phyloP scores from a whole-genome alignment of 35 echinoderm and acorn worm genomes.

The Patiria miniata region DNA sequence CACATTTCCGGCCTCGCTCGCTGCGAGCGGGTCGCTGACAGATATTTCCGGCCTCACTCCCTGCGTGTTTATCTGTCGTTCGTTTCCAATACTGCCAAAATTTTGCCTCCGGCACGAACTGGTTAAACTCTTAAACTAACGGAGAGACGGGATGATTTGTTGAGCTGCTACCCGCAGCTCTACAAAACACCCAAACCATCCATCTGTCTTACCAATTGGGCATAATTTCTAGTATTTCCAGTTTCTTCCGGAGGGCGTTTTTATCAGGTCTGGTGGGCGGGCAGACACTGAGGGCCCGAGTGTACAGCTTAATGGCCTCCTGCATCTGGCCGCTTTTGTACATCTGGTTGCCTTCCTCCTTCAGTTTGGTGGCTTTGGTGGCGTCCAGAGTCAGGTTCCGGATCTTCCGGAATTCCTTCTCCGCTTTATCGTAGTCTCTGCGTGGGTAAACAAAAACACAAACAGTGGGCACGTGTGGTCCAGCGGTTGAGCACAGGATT shows the following conservation, averaged over 20 bases:
- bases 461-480: too few species aligned
- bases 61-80: too few species aligned
- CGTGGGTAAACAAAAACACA: not conserved
- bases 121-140: too few species aligned
- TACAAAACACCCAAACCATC: not conserved
- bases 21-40: too few species aligned
- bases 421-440: slow-evolving; percentile 27
- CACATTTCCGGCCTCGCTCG: too few species aligned
- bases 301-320: slow-evolving; percentile 33
- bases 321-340: slow-evolving; percentile 30
- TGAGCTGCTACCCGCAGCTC: too few species aligned
- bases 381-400: not conserved
- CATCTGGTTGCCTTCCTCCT: slow-evolving; percentile 35
- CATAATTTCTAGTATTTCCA: too few species aligned
- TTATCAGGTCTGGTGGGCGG: not conserved
- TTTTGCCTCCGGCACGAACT: too few species aligned
- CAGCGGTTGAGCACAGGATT: too few species aligned
- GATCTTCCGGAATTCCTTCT: slow-evolving; percentile 17
- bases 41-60: too few species aligned
- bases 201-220: not conserved
- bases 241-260: not conserved
- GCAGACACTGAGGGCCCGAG: slow-evolving; percentile 19
- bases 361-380: slow-evolving; percentile 14
- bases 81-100: too few species aligned
- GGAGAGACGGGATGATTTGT: too few species aligned